phyloP scores from a whole-genome alignment of 1,140 invertebrate species.

The Brevipalpus yothersi region DNA sequence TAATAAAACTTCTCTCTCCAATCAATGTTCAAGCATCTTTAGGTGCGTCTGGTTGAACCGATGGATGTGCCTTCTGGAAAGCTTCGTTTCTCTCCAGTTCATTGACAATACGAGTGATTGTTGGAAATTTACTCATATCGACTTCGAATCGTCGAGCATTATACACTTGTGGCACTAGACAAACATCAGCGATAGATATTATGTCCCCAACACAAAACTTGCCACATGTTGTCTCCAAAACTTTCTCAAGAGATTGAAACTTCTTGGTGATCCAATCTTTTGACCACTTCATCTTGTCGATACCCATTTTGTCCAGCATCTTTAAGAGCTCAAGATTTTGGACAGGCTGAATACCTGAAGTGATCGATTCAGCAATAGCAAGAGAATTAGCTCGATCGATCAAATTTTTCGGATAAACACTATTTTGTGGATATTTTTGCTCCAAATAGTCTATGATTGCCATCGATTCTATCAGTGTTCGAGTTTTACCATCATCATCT shows the following conservation, averaged over 20 bases:
- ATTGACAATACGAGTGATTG: constrained; percentile 56
- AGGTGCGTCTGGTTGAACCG: constrained; percentile 71
- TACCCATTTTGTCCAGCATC: constrained; percentile 27
- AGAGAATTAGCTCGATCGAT: constrained; percentile 55
- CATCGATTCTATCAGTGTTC: constrained; percentile 23
- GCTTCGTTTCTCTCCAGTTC: constrained; percentile 41
- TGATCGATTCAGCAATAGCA: constrained; percentile 53
- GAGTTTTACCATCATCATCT: constrained; percentile 39
- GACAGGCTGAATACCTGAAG: constrained; percentile 76
- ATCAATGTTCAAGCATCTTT: background rate
- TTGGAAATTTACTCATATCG: constrained; percentile 67
- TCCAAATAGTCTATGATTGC: constrained; percentile 89
- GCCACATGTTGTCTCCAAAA: constrained; percentile 52
- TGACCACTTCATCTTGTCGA: constrained; percentile 35
- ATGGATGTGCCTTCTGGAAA: constrained; percentile 61
- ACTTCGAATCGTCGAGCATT: constrained; percentile 48
- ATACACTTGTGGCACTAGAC: constrained; percentile 59
- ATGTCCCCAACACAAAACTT: constrained; percentile 85
- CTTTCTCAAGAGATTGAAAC: constrained; percentile 62
- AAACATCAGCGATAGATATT: constrained; percentile 79
- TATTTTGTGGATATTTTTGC: constrained; percentile 45
- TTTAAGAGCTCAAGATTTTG: constrained; percentile 74
- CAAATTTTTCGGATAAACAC: constrained; percentile 59
- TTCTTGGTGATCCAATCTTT: constrained; percentile 72
- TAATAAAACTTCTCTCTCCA: too few species aligned